phyloP scores from a whole-genome alignment of 1,140 invertebrate species.

The Galendromus occidentalis region DNA sequence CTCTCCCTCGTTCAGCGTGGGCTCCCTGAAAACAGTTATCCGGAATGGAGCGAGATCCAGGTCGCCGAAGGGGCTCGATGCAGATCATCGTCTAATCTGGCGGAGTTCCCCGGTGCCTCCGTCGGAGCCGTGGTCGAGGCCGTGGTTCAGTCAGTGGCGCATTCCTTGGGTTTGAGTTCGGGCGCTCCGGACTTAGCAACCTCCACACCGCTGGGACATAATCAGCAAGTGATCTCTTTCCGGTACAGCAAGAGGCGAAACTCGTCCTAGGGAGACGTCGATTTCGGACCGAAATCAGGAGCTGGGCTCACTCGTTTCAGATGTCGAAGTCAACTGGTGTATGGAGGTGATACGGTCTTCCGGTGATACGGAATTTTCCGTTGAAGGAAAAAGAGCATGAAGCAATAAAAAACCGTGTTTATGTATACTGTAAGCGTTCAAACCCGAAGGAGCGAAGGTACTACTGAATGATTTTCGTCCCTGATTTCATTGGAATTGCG shows the following conservation, averaged over 20 bases:
- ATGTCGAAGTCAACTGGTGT: constrained; percentile 10
- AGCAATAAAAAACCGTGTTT: constrained; percentile 81
- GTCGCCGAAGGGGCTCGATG: background rate
- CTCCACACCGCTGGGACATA: constrained; percentile 11
- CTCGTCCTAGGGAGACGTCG: no score
- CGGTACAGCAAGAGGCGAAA: no score
- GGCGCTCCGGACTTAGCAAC: constrained; percentile 14
- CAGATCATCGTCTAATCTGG: constrained; percentile 37
- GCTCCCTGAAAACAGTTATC: background rate
- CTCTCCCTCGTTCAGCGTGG: no score
- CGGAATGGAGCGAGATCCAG: background rate
- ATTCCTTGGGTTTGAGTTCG: constrained; percentile 45
- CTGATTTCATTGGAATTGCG: no score
- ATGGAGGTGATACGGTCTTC: constrained; percentile 61
- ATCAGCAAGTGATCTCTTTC: no score
- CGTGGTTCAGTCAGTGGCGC: constrained; percentile 56
- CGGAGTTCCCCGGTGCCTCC: constrained; percentile 51
- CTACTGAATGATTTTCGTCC: no score
- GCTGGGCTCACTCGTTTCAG: background rate
- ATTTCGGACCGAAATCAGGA: background rate
- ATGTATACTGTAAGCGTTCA: constrained; percentile 83
- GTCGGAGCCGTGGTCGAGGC: constrained; percentile 61
- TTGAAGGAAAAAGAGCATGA: constrained; percentile 61
- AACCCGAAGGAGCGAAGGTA: constrained; percentile 41
- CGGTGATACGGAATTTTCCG: no score